phyloP scores from a whole-genome alignment of 1,140 invertebrate genomes.

The Dinothrombium tinctorium region DNA sequence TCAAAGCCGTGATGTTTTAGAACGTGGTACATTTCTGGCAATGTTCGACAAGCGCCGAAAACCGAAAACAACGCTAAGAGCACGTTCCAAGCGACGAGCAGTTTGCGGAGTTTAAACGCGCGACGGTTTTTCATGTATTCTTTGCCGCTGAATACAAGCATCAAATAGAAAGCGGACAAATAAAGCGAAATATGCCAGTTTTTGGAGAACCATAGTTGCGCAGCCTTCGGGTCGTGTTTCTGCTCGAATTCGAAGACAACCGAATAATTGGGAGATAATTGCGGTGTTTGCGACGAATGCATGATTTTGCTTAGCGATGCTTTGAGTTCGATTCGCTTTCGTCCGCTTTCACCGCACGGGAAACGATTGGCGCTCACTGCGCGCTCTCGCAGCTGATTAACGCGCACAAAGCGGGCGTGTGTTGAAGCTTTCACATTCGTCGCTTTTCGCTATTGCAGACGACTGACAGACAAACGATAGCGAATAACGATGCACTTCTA shows the following conservation, averaged over 20 bases:
- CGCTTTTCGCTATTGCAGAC: too few relatives aligned
- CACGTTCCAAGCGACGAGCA: neutral
- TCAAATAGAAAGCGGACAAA: neutral
- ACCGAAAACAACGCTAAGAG: neutral
- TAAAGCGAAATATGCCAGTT: conserved; percentile 9
- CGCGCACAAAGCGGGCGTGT: too few relatives aligned
- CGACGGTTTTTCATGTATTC: conserved; percentile 62
- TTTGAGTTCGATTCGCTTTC: too few relatives aligned
- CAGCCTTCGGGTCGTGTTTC: neutral
- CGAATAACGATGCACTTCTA: too few relatives aligned
- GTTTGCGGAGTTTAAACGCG: conserved; percentile 18
- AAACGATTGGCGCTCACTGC: too few relatives aligned
- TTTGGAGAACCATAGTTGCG: conserved; percentile 7
- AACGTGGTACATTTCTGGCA: conserved; percentile 58
- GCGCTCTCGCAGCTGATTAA: too few relatives aligned
- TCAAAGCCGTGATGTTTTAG: conserved; percentile 11
- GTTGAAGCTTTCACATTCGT: too few relatives aligned
- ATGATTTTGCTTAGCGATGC: too few relatives aligned
- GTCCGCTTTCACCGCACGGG: too few relatives aligned
- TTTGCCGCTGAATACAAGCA: conserved; percentile 46
- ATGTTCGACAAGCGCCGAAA: neutral
- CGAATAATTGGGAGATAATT: conserved; percentile 8
- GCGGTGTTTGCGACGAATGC: too few relatives aligned
- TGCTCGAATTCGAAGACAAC: conserved; percentile 22
- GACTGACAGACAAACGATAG: too few relatives aligned